phyloP scores from a whole-genome alignment of 2,113 vertebrate species.

The Hippoglossus stenolepis region DNA sequence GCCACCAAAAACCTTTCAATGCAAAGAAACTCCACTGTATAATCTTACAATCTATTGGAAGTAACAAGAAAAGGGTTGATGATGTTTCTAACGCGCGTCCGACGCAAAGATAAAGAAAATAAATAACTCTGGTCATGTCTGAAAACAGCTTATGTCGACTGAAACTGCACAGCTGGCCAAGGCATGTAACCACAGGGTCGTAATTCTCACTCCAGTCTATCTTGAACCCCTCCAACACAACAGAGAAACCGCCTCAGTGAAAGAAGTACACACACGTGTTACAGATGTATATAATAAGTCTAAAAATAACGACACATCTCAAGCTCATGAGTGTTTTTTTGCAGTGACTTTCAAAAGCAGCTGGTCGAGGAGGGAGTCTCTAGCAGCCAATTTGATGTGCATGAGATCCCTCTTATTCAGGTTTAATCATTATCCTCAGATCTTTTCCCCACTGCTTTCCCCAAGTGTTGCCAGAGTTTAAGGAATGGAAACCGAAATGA shows the following conservation, averaged over 20 bases:
- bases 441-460: constrained; percentile 21
- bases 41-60: too few relatives aligned
- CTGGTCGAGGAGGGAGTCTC: neutral
- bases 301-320: constrained; percentile 4
- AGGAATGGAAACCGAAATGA: constrained; percentile 23
- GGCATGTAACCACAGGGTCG: too few relatives aligned
- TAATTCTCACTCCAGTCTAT: too few relatives aligned
- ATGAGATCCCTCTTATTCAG: constrained; percentile 9
- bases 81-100: too few relatives aligned
- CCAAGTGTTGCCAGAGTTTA: constrained; percentile 26
- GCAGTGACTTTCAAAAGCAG: constrained; percentile 13
- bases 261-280: neutral
- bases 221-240: neutral
- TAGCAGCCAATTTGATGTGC: constrained; percentile 10
- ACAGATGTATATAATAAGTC: neutral
- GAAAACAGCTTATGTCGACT: too few relatives aligned
- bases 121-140: too few relatives aligned
- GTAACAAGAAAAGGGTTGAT: too few relatives aligned
- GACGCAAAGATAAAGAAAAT: too few relatives aligned
- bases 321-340: neutral
- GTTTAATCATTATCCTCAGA: constrained; percentile 28
- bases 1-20: too few relatives aligned
- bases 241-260: neutral
- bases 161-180: too few relatives aligned
- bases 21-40: too few relatives aligned